Evolutionary conservation across 2,113 vertebrate species (phyloP), one percentile per base, ranked within the genome.

Genomic region (Cottus gobio): DNA sequence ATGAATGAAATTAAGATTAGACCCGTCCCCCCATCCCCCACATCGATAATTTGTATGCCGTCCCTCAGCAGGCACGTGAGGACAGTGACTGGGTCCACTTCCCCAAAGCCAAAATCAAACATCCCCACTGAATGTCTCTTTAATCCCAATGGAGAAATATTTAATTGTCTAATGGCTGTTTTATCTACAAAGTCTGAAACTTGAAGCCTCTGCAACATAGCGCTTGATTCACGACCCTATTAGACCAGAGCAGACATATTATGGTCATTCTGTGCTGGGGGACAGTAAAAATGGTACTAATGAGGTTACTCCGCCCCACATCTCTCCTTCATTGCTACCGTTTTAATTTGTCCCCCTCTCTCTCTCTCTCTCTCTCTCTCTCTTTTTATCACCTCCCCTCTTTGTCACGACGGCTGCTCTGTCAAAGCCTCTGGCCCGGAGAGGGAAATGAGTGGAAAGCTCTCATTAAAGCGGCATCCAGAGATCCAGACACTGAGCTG

Each of bases 171-270:
- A 71, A 89, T 87, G 72, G 73, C 1, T 39, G 64, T 89, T 87
- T 85, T 85, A 88, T 89, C 89, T 88, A 79, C 80, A 84, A 24
- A 60, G 65, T 54, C 48, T 65, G 36, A 74, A 81, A 77, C 18
- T 26, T 76, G 77, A 79, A 48, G 85, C 56, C 42, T 83, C 79
- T 82, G 87, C 72, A 75, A 56, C 66, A 81, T 76, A 80, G 75
- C 60, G 57, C 7, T 84, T 69, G 84, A 90, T 82, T 62, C 85
- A 65, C 48, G 50, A 18, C 72, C 70, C 71, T n/a, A 50, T 85
- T 83, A 84, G 77, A 72, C 52, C 61, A 4, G n/a, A 76, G 62
- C 77, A 64, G 72, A 86, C 82, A 30, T 79, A 78, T 82, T 65
- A 81, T 20, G 46, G 75, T 64, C 56, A 62, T 71, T 82, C 28